Conservation (phyloP, 1,140 invertebrate species). For the Pseudomyrmex gracilis region DNA sequence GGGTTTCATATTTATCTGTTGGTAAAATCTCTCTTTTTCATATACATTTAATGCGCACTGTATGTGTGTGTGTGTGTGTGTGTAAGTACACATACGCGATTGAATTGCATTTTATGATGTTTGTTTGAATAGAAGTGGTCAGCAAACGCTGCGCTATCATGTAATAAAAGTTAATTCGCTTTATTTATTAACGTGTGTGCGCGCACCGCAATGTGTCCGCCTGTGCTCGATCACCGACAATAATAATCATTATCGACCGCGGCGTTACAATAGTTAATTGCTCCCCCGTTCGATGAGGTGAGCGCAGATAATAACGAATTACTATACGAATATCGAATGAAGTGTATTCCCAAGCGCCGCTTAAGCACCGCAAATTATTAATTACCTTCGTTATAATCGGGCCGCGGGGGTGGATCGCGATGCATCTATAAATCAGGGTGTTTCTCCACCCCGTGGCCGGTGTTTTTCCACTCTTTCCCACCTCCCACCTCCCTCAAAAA, state of each 20-base stretch:
- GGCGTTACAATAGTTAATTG: constrained; percentile 63
- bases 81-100: no score
- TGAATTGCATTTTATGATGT: constrained; percentile 12
- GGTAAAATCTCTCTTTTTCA: no score
- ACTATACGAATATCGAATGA: constrained; percentile 72
- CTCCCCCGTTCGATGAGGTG: constrained; percentile 63
- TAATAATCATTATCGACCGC: constrained; percentile 60
- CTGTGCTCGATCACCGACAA: constrained; percentile 55
- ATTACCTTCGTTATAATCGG: constrained; percentile 67
- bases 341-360: constrained; percentile 65
- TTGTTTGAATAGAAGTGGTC: constrained; percentile 26
- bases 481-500: constrained; percentile 59
- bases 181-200: constrained; percentile 56
- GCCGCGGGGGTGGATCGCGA: constrained; percentile 44
- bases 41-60: constrained; percentile 6
- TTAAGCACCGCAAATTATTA: constrained; percentile 73
- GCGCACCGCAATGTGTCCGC: constrained; percentile 44
- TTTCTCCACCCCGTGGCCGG: constrained; percentile 13
- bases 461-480: constrained; percentile 64
- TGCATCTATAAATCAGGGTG: constrained; percentile 61
- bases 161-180: constrained; percentile 63
- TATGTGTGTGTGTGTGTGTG: no score
- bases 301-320: constrained; percentile 70
- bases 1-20: constrained; percentile 2
- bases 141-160: constrained; percentile 28